Percentiles rank a stretch among this genome's conserved stretches.
Evolutionary conservation across 2,888 invertebrate genomes (phyloP).

Genomic region (Octodonta nipae): DNA sequence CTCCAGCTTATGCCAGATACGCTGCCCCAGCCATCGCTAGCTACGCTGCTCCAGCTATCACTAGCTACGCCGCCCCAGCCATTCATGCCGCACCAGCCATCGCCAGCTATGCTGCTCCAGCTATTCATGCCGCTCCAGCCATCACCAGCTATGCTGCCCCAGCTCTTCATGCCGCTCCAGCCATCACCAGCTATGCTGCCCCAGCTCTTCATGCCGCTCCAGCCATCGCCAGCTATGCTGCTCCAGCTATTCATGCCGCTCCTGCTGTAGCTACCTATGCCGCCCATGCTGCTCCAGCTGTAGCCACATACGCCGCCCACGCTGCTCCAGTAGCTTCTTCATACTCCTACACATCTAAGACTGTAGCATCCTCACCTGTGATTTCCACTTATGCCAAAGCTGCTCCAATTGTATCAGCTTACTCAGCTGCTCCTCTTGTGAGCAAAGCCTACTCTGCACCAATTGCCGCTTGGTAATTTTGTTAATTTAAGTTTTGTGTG

Average conservation of each 20-base stretch:
- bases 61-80: slow-evolving; percentile 27
- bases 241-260: slow-evolving; percentile 29
- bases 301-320: slow-evolving; percentile 19
- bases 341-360: slow-evolving; percentile 14
- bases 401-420: slow-evolving; percentile 13
- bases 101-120: slow-evolving; percentile 41
- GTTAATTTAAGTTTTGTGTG: too few species aligned
- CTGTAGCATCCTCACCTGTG: too few species aligned
- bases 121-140: slow-evolving; percentile 30
- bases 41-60: slow-evolving; percentile 44
- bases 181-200: slow-evolving; percentile 22
- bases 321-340: slow-evolving; percentile 34
- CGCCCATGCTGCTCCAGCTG: slow-evolving; percentile 27
- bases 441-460: slow-evolving; percentile 21
- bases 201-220: slow-evolving; percentile 33
- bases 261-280: slow-evolving; percentile 43
- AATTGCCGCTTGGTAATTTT: slow-evolving; percentile 21
- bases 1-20: slow-evolving; percentile 26
- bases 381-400: too few species aligned
- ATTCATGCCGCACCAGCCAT: slow-evolving; percentile 12
- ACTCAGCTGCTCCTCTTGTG: slow-evolving; percentile 31
- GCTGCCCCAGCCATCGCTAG: slow-evolving; percentile 32
- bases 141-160: slow-evolving; percentile 28
- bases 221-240: slow-evolving; percentile 14
- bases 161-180: slow-evolving; percentile 32